Conservation (phyloP, 1,140 invertebrate genomes). For the Alviniconcha marisindica region DNA sequence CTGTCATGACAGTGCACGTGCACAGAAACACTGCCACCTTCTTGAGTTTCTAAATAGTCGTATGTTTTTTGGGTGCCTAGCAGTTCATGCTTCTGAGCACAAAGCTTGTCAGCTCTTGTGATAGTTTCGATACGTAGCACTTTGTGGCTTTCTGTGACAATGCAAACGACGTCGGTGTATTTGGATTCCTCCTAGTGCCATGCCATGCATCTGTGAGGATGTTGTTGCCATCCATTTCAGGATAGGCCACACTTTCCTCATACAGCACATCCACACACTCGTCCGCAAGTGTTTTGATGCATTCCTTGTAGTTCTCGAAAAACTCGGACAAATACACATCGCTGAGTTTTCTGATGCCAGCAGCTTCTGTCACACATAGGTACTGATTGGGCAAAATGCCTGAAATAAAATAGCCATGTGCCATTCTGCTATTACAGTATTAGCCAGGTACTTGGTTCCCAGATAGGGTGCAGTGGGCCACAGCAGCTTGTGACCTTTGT, state of each 20-base stretch:
- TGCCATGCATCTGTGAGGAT: background rate
- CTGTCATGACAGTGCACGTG: background rate
- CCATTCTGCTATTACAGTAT: too few relatives aligned
- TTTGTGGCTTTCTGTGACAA: background rate
- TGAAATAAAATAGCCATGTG: background rate
- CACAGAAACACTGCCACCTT: background rate
- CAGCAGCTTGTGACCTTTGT: background rate
- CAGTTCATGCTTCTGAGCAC: background rate
- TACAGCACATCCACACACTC: background rate
- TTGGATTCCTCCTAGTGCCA: background rate
- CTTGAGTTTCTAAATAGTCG: background rate
- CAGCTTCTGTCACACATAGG: background rate
- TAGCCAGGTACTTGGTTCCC: background rate
- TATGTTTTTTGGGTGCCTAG: background rate
- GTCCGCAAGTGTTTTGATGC: background rate
- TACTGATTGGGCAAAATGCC: background rate
- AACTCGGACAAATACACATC: background rate
- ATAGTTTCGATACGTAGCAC: background rate
- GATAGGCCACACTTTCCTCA: background rate
- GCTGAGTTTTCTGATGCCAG: background rate
- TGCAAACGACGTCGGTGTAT: background rate
- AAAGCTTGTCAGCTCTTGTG: background rate
- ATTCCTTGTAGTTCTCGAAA: background rate
- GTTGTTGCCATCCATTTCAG: background rate
- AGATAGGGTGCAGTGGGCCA: background rate